Evolutionary conservation across 2,113 vertebrate species (phyloP).

Genomic region (Menura novaehollandiae): DNA sequence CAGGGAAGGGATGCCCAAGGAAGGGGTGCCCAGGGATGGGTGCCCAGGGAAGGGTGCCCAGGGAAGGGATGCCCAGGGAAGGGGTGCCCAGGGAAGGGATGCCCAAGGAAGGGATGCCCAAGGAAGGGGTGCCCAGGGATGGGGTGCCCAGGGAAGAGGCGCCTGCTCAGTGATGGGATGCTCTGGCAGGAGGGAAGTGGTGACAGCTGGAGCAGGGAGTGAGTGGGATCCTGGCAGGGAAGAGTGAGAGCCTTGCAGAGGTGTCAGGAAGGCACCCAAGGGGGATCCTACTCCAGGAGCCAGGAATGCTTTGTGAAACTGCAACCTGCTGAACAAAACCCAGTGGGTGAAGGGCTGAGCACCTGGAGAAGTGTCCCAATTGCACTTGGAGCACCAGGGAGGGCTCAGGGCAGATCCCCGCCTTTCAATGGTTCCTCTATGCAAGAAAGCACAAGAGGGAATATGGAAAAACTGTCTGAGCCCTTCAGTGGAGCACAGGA

Average conservation of each 20-base stretch:
- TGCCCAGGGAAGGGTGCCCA: no score
- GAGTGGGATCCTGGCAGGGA: neutral
- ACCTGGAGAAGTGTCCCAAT: fast-evolving
- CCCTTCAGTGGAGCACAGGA: neutral
- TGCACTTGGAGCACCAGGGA: neutral
- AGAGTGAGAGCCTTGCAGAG: fast-evolving
- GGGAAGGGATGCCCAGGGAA: no score
- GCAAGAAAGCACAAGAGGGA: neutral
- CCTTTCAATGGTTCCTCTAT: fast-evolving
- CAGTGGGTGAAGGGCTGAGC: neutral
- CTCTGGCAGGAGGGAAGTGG: neutral
- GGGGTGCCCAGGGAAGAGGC: no score
- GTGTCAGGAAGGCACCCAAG: fast-evolving
- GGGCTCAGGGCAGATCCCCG: neutral
- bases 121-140: neutral
- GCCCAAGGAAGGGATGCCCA: neutral
- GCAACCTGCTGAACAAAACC: neutral
- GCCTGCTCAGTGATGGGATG: neutral
- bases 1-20: no score
- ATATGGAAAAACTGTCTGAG: neutral
- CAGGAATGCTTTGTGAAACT: neutral
- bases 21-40: neutral
- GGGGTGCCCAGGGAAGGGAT: neutral
- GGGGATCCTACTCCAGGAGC: neutral
- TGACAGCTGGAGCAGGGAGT: neutral